Conservation (phyloP, 2,797 vertebrate species). For the Hippocampus kuda region DNA sequence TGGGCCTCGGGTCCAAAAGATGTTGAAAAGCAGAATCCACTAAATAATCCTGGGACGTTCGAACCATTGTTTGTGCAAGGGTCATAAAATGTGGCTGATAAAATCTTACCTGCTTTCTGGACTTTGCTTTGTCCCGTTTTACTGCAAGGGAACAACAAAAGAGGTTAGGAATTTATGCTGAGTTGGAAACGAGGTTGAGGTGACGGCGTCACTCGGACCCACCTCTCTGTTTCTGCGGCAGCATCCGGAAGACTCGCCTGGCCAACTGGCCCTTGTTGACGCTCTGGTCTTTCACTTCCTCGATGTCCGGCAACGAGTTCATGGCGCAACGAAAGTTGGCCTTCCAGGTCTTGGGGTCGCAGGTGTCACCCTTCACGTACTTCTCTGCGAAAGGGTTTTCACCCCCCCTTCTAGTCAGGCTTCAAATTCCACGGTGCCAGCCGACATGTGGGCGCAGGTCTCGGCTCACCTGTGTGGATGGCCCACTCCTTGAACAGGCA, state of each 20-base stretch:
- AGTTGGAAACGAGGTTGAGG: fast-evolving
- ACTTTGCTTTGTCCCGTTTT: slow-evolving; percentile 69
- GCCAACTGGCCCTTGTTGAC: slow-evolving; percentile 87
- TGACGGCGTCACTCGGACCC: slow-evolving; percentile 16
- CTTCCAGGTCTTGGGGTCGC: slow-evolving; percentile 96
- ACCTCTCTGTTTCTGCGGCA: slow-evolving; percentile 68
- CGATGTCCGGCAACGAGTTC: slow-evolving; percentile 92
- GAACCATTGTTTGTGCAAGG: no score
- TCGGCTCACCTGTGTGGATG: slow-evolving; percentile 84
- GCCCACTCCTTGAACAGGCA: slow-evolving; percentile 90
- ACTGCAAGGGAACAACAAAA: slow-evolving; percentile 52
- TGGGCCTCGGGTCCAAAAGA: neutral
- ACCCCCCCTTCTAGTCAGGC: neutral
- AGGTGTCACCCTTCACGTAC: slow-evolving; percentile 68
- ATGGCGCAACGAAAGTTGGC: slow-evolving; percentile 97
- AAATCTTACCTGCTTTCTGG: slow-evolving; percentile 68
- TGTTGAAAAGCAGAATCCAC: neutral
- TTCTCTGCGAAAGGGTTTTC: slow-evolving; percentile 67
- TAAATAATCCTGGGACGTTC: no score
- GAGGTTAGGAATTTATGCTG: no score
- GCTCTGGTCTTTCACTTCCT: slow-evolving; percentile 89
- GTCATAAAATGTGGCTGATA: neutral
- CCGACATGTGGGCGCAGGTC: neutral
- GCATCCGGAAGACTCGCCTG: slow-evolving; percentile 86
- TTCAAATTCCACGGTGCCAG: neutral